Evolutionary conservation across 2,113 vertebrate genomes (phyloP).

Genomic region (Pholis gunnellus): DNA sequence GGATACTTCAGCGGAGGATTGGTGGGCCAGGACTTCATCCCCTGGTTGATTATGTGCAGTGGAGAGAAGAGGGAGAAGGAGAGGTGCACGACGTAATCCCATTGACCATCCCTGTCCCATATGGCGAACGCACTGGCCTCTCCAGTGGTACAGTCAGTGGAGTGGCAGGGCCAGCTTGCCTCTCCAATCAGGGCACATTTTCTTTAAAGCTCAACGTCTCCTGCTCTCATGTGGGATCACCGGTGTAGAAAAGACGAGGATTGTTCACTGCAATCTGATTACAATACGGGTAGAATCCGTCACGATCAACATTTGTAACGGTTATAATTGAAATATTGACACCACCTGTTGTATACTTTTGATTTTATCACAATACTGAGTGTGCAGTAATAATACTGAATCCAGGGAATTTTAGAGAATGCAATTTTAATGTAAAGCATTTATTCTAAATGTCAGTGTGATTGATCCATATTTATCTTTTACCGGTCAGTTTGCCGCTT

Average conservation of each 20-base stretch:
- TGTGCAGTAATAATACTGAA: neutral
- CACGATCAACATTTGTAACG: neutral
- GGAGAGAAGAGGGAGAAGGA: constrained; percentile 77
- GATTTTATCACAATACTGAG: neutral
- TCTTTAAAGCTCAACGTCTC: constrained; percentile 45
- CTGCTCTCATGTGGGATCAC: constrained; percentile 58
- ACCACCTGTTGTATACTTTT: neutral
- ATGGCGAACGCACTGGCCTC: constrained; percentile 81
- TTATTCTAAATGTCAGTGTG: neutral
- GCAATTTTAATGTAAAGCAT: neutral
- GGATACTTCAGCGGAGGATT: constrained; percentile 73
- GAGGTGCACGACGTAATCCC: constrained; percentile 81
- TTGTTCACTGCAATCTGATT: constrained; percentile 28
- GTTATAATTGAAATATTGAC: neutral
- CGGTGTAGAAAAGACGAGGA: constrained; percentile 41
- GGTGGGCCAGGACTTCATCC: constrained; percentile 75
- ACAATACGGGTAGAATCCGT: neutral
- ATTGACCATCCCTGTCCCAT: constrained; percentile 83
- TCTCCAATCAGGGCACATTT: constrained; percentile 70
- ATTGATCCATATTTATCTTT: neutral
- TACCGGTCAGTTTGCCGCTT: neutral
- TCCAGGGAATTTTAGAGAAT: neutral
- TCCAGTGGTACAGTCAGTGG: constrained; percentile 79
- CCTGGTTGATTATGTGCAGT: constrained; percentile 79
- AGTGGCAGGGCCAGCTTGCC: constrained; percentile 79